phyloP scores from a whole-genome alignment of 2,797 vertebrate genomes.

The Gymnothorax javanicus region DNA sequence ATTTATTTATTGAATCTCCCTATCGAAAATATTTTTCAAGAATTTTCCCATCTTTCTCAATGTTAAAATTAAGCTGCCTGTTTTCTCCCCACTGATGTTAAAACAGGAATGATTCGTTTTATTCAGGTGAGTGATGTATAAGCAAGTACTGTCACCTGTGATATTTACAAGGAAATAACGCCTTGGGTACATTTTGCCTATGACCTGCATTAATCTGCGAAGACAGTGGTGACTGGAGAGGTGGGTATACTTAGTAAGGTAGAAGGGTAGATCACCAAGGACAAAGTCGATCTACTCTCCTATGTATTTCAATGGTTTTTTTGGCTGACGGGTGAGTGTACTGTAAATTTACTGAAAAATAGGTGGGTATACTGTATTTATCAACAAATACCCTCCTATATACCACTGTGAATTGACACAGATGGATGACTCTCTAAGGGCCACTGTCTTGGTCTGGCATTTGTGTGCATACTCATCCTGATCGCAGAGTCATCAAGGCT shows the following conservation, averaged over 20 bases:
- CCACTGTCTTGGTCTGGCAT: constrained; percentile 1
- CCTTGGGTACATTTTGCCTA: not conserved
- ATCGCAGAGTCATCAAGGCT: not conserved
- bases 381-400: too few species aligned
- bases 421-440: not conserved
- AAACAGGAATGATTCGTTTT: not conserved
- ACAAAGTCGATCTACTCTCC: too few species aligned
- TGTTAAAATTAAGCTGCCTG: not conserved
- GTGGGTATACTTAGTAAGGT: too few species aligned
- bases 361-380: too few species aligned
- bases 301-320: too few species aligned
- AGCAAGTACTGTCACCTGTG: not conserved
- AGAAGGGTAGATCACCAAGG: too few species aligned
- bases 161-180: not conserved
- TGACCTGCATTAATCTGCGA: not conserved
- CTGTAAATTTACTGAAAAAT: too few species aligned
- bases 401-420: too few species aligned
- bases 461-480: not conserved
- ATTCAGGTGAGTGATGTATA: not conserved
- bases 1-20: not conserved
- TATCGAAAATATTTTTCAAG: not conserved
- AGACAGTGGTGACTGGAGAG: not conserved
- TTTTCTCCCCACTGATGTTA: not conserved
- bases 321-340: too few species aligned
- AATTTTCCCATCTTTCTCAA: not conserved